These are phyloP conservation scores for Malachius bipustulatus DNA, from an alignment of 2,888 invertebrate genomes.

Conservation along the genomic window DNA sequence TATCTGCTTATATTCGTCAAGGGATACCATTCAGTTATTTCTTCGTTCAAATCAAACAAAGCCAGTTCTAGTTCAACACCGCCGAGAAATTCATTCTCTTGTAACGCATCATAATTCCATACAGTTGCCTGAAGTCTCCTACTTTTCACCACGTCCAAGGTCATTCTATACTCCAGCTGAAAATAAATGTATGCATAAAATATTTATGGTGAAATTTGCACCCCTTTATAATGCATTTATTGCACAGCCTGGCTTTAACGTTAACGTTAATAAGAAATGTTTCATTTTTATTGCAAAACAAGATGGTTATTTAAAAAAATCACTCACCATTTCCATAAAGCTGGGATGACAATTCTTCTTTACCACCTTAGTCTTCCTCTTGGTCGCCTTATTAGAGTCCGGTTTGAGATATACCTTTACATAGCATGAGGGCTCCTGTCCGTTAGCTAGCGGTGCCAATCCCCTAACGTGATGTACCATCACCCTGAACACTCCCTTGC, in stretches of 20 bases:
- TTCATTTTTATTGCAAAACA: conserved; percentile 7
- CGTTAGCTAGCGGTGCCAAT: conserved; percentile 64
- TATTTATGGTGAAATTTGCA: no score
- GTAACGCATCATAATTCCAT: conserved; percentile 88
- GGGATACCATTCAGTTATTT: conserved; percentile 80
- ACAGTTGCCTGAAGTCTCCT: conserved; percentile 82
- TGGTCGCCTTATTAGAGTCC: conserved; percentile 83
- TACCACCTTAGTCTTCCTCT: conserved; percentile 90
- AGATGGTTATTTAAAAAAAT: background rate
- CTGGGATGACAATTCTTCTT: conserved; percentile 89
- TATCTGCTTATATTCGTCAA: conserved; percentile 35
- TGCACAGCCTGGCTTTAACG: no score
- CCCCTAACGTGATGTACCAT: conserved; percentile 89
- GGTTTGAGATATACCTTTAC: conserved; percentile 90
- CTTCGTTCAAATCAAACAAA: conserved; percentile 60
- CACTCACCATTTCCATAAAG: conserved; percentile 88
- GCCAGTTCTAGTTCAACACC: conserved; percentile 73
- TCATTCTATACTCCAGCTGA: conserved; percentile 79
- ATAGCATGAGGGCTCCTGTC: conserved; percentile 78
- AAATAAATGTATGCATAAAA: conserved; percentile 20
- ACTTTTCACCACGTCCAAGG: conserved; percentile 62
- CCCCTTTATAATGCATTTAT: no score
- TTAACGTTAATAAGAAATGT: no score
- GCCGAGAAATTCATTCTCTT: conserved; percentile 90
- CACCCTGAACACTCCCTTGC: conserved; percentile 59